A percentile compares a stretch with the other conserved stretches of the same genome.
These are phyloP conservation scores for Quadroppia sp. DNA, from an alignment of 2,888 invertebrate species.

Conservation along the genomic window DNA sequence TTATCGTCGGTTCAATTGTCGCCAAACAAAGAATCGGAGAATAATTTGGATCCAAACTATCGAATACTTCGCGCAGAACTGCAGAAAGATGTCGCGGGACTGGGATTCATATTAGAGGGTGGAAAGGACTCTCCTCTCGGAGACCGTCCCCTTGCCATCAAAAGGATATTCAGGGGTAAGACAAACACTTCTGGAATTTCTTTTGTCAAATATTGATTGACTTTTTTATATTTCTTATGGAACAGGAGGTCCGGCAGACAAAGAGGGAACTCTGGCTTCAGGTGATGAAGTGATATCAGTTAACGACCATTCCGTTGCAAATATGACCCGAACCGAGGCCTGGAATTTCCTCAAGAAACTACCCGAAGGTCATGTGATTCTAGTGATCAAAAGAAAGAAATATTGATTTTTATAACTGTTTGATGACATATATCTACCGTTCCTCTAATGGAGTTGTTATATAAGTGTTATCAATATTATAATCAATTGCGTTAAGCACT, in stretches of 20 bases:
- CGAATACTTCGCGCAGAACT: constrained; percentile 54
- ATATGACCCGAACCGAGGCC: constrained; percentile 85
- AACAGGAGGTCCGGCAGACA: constrained; percentile 83
- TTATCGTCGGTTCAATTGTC: neutral
- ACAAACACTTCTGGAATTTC: constrained; percentile 27
- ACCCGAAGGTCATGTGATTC: constrained; percentile 73
- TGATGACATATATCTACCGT: neutral
- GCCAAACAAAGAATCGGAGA: neutral
- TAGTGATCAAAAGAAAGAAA: constrained; percentile 55
- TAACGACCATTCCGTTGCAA: constrained; percentile 72
- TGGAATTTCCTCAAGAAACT: constrained; percentile 89
- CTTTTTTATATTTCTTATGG: constrained; percentile 45
- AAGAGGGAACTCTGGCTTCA: constrained; percentile 72
- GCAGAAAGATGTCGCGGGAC: constrained; percentile 73
- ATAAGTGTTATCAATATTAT: neutral
- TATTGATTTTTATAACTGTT: constrained; percentile 11
- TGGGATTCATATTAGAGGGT: constrained; percentile 91
- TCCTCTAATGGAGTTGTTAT: neutral
- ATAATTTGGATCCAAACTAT: constrained; percentile 25
- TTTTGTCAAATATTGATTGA: too few species aligned
- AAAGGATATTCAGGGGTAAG: constrained; percentile 88
- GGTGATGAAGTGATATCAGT: constrained; percentile 82
- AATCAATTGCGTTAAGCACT: too few species aligned
- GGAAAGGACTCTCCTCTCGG: constrained; percentile 86
- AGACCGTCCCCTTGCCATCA: constrained; percentile 79